Percentiles rank a stretch among this genome's conserved stretches.
These are phyloP conservation scores for Drosophila sp. DNA, from an alignment of 1,140 invertebrate genomes.

Conservation along the genomic window DNA sequence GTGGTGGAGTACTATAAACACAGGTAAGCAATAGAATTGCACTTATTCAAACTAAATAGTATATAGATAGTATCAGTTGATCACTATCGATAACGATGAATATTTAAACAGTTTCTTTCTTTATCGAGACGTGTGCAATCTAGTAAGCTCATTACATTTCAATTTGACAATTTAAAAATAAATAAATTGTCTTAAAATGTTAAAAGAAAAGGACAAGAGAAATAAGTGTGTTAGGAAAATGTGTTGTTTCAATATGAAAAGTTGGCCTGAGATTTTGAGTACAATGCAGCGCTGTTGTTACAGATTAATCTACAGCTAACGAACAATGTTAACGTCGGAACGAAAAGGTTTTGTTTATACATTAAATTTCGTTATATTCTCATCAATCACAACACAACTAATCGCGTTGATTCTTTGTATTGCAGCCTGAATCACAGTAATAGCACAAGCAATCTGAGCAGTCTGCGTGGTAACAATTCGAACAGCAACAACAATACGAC, in stretches of 20 bases:
- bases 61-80: not conserved
- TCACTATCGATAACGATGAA: too few species aligned
- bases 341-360: slow-evolving; percentile 19
- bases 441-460: slow-evolving; percentile 38
- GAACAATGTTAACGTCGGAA: slow-evolving; percentile 14
- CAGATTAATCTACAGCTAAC: slow-evolving; percentile 13
- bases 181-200: not conserved
- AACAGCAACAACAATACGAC: slow-evolving; percentile 23
- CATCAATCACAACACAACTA: slow-evolving; percentile 14
- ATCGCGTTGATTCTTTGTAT: not conserved
- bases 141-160: slow-evolving; percentile 5
- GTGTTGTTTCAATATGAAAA: slow-evolving; percentile 18
- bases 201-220: slow-evolving; percentile 1
- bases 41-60: not conserved
- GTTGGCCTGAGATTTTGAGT: slow-evolving; percentile 6
- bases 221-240: not conserved
- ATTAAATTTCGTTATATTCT: not conserved
- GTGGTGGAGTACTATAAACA: slow-evolving; percentile 75
- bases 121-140: too few species aligned
- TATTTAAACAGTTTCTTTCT: not conserved
- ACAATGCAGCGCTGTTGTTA: slow-evolving; percentile 24
- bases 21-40: slow-evolving; percentile 42
- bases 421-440: slow-evolving; percentile 43
- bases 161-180: slow-evolving; percentile 12
- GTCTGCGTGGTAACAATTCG: slow-evolving; percentile 24